Evolutionary conservation across 2,888 invertebrate species (phyloP).

Genomic region (Branchipolynoe longqiensis): DNA sequence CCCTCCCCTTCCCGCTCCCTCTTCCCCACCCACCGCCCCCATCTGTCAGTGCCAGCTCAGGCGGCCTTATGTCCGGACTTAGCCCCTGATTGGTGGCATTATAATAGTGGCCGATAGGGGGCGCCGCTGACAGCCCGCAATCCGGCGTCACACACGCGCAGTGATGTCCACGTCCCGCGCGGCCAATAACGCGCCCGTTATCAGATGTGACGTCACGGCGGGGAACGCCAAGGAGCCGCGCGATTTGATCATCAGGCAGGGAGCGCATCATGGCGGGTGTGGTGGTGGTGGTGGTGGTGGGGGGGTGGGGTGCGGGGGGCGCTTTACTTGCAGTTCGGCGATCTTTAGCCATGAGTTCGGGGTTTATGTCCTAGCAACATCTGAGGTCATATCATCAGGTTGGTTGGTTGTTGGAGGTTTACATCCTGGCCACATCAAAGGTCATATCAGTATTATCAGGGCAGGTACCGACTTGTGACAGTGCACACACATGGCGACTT

Average conservation of each 20-base stretch:
- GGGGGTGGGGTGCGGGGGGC: neutral
- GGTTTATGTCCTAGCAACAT: no score
- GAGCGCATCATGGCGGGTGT: neutral
- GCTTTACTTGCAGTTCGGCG: no score
- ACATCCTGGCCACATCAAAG: no score
- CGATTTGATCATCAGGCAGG: neutral
- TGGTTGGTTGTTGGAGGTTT: no score
- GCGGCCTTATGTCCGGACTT: slow-evolving; percentile 48
- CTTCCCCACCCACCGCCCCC: neutral
- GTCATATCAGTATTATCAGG: no score
- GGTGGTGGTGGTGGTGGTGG: no score
- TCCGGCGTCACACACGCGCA: slow-evolving; percentile 3
- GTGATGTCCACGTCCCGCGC: slow-evolving; percentile 41
- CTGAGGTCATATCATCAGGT: no score
- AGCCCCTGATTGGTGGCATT: slow-evolving; percentile 53
- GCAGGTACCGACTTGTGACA: no score
- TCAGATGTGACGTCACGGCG: neutral
- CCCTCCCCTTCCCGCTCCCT: no score
- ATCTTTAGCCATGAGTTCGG: no score
- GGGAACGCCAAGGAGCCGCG: no score
- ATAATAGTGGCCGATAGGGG: slow-evolving; percentile 36
- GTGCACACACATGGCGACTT: no score
- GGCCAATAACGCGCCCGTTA: slow-evolving; percentile 28
- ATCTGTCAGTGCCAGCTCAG: slow-evolving; percentile 48
- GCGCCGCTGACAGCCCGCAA: slow-evolving; percentile 23